Evolutionary conservation across 2,797 vertebrate genomes (phyloP).

Genomic region (Acrocephalus scirpaceus): DNA sequence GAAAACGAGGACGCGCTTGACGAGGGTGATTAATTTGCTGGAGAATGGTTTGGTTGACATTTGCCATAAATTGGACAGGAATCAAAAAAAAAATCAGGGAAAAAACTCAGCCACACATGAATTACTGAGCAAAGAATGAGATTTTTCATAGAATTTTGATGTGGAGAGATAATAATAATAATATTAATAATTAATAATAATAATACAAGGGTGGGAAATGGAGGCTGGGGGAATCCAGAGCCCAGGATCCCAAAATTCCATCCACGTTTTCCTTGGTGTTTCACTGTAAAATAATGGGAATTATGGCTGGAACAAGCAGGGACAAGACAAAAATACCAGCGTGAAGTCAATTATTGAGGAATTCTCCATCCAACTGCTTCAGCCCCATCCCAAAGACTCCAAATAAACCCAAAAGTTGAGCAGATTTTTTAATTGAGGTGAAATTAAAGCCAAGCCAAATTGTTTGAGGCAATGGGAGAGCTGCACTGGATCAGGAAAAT

Average conservation of each 20-base stretch:
- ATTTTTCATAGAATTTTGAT: background rate
- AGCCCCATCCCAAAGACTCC: background rate
- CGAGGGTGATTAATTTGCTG: background rate
- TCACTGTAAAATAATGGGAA: fast-evolving
- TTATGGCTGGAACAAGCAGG: background rate
- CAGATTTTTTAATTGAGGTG: background rate
- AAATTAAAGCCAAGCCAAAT: background rate
- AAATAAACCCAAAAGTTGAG: background rate
- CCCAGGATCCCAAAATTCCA: background rate
- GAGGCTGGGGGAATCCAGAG: background rate
- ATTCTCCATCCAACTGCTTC: background rate
- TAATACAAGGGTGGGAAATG: background rate
- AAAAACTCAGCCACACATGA: background rate
- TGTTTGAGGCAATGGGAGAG: background rate
- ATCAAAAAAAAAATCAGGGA: background rate
- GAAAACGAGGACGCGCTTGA: background rate
- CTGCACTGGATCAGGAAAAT: background rate
- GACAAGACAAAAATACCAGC: background rate
- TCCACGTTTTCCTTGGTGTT: fast-evolving
- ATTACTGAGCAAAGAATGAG: background rate
- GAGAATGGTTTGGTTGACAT: background rate
- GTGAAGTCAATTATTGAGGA: background rate
- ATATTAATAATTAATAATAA: background rate
- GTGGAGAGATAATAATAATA: background rate
- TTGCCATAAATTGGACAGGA: background rate